These are phyloP conservation scores for Hemitrygon akajei DNA, from an alignment of 2,797 vertebrate genomes.

Conservation along the genomic window DNA sequence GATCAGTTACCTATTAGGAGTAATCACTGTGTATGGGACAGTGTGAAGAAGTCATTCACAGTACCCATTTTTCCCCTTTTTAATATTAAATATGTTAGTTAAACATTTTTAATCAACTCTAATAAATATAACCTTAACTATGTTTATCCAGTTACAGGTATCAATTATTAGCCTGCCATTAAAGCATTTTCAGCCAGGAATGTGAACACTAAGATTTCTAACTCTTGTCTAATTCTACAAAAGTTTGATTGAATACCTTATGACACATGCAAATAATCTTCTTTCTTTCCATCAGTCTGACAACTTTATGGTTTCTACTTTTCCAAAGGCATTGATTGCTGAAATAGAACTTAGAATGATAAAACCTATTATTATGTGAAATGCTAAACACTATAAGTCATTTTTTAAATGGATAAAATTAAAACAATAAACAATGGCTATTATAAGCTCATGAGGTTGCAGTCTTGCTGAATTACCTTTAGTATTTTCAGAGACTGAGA, in stretches of 20 bases:
- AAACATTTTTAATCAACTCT: background rate
- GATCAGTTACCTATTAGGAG: background rate
- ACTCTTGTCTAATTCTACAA: background rate
- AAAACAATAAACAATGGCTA: background rate
- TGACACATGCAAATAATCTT: background rate
- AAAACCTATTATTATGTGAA: background rate
- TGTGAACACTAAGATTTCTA: background rate
- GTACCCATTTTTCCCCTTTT: background rate
- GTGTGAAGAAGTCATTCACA: background rate
- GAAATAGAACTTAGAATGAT: background rate
- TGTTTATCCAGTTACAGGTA: background rate
- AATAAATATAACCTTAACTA: background rate
- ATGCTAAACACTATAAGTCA: background rate
- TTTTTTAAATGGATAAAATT: background rate
- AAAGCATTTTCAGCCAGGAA: background rate
- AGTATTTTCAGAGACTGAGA: background rate
- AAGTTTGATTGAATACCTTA: background rate
- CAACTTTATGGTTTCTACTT: background rate
- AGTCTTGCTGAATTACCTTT: background rate
- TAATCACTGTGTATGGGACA: background rate
- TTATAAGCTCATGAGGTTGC: background rate
- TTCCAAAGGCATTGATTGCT: background rate
- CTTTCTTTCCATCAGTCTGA: background rate
- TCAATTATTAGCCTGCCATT: background rate
- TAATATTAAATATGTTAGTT: background rate